Evolutionary conservation across 2,797 vertebrate genomes (phyloP), one percentile per base, ranked within the genome.

Genomic region (Sebastes steindachneri): DNA sequence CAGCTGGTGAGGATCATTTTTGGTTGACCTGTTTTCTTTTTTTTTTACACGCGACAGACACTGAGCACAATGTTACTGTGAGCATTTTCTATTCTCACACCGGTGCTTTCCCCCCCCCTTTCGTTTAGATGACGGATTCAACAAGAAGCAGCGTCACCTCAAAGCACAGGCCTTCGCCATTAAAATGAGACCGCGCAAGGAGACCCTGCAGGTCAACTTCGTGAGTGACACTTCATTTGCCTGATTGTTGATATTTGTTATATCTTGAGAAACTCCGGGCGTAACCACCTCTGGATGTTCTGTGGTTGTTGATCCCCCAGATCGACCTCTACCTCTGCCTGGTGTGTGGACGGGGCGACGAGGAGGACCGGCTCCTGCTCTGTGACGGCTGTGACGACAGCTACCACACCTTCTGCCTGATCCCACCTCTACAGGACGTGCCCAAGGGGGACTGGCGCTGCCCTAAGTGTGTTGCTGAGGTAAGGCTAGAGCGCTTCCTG

Each of bases 361-460:
- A 99, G 0, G 99, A 99, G 89, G 99, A 99, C 85, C 97, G 97
- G 21, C 93, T 99, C 63, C 95, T 99, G 11, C 93, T 99, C 83
- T 99, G 99, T 82, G 99, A 99, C 26, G 99, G 99, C 59, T 99
- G 99, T 83, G 99, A 99, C 73, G 99, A 99, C 94, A 99, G 99
- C 93, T 99, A 99, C 91, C 99, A 99, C 94, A 99, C 98, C 1
- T 99, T 99, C 88, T 99, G 99, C 90, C 94, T 99, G 76, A 98
- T 99, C 88, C 99, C 98, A 1, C 99, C 99, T 60, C 95, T 99
- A 9, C 97, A 98, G 80, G 99, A 99, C 54, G 97, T 99, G 2
- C 98, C 99, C 76, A 99, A 98, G 85, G 99, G 98, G 55, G 99
- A 99, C 94, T 99, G 99, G 99, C 96, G 99, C 74, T 99, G 99